Percentiles rank a stretch among this genome's conserved stretches.
Conservation (phyloP, 2,113 vertebrate genomes). For the Corythaixoides concolor region DNA sequence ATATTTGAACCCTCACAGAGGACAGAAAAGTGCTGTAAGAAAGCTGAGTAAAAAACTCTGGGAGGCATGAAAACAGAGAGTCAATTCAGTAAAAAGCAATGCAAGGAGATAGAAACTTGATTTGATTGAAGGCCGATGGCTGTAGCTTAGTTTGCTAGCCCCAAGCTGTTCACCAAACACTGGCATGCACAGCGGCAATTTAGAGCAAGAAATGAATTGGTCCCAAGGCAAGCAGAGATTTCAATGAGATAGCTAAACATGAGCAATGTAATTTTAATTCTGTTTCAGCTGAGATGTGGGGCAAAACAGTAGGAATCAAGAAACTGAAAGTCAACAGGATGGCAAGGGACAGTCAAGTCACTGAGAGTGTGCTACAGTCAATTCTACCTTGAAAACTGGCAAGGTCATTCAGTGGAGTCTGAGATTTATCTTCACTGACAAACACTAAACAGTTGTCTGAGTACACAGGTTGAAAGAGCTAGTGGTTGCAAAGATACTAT, state of each 20-base stretch:
- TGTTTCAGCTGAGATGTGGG: background rate
- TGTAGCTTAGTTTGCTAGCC: background rate
- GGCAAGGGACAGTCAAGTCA: background rate
- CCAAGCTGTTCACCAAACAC: background rate
- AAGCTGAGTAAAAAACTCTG: background rate
- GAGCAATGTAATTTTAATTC: background rate
- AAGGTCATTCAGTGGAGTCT: background rate
- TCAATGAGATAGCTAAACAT: background rate
- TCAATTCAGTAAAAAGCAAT: background rate
- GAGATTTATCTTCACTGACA: background rate
- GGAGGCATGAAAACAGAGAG: background rate
- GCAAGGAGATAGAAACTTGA: background rate
- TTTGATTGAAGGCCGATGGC: background rate
- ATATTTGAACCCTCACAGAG: background rate
- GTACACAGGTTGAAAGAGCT: background rate
- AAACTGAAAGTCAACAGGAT: background rate
- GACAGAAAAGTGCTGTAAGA: background rate
- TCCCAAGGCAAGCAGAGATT: background rate
- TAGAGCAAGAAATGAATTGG: background rate
- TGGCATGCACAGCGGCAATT: background rate
- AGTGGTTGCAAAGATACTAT: background rate
- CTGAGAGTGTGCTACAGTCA: background rate
- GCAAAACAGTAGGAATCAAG: background rate
- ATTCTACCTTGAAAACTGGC: background rate
- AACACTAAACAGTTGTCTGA: background rate